phyloP scores from a whole-genome alignment of 2,797 vertebrate genomes.

The Staurois parvus region DNA sequence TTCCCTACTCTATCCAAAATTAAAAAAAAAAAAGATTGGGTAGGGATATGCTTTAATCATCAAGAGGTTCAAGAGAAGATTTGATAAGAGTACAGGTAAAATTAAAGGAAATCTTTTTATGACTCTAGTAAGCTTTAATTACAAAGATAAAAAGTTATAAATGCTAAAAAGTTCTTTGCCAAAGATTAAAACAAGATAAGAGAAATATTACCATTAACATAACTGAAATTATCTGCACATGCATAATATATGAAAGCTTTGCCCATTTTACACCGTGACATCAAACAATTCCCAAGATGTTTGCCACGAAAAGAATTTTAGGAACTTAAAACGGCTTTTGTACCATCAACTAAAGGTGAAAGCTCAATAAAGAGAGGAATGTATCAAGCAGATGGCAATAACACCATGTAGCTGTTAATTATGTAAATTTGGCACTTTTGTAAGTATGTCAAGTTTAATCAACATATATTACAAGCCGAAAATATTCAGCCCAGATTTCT shows the following conservation, averaged over 20 bases:
- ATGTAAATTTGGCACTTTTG: slow-evolving; percentile 47
- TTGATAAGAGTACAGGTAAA: too few species aligned
- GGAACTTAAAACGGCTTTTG: slow-evolving; percentile 50
- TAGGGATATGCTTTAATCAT: too few species aligned
- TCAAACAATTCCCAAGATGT: slow-evolving; percentile 43
- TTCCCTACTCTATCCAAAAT: background rate
- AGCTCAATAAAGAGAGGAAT: slow-evolving; percentile 24
- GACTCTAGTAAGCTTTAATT: too few species aligned
- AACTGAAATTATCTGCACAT: slow-evolving; percentile 21
- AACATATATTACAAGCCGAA: slow-evolving; percentile 40
- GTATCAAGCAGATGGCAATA: slow-evolving; percentile 47
- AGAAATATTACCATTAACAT: slow-evolving; percentile 22
- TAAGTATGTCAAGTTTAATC: slow-evolving; percentile 51
- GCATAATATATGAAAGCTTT: slow-evolving; percentile 33
- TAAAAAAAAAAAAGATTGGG: background rate
- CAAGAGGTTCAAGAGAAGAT: too few species aligned
- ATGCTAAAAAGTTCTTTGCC: background rate
- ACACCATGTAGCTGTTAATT: slow-evolving; percentile 53
- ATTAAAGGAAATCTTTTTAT: too few species aligned
- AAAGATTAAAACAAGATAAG: slow-evolving; percentile 10
- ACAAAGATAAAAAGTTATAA: background rate
- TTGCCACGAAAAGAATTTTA: slow-evolving; percentile 34
- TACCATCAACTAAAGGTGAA: slow-evolving; percentile 47
- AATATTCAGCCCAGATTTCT: slow-evolving; percentile 31
- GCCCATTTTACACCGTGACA: slow-evolving; percentile 18